Evolutionary conservation across 2,113 vertebrate species (phyloP), one percentile per base, ranked within the genome.

Genomic region (Panthera uncia): DNA sequence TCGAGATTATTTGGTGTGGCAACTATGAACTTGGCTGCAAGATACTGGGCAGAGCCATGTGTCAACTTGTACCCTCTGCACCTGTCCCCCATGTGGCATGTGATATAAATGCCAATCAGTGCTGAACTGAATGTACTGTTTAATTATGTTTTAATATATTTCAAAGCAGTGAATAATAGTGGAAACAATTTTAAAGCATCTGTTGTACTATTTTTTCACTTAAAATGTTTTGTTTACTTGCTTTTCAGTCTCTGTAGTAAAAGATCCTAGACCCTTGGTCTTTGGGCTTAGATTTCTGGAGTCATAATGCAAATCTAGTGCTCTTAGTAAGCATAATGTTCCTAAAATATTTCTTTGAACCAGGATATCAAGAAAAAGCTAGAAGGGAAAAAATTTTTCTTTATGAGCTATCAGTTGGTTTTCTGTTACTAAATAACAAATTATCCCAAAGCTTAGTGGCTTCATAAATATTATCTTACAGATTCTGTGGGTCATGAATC

Each of bases 41-140:
- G 36, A 52, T 52, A 1, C 21, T 5, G 5, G 31, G 1, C 21
- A 10, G 63, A 55, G 7, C 13, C 10, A 0, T 5, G 1, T 1
- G 18, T 4, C 19, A 1, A 10, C 55, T 48, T 13, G 11, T 31
- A n/a, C 13, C 52, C 4, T 88, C 52, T 8, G 31, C 2, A 19
- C 65, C 73, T 16, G 21, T 9, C 15, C 81, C 4, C 3, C 15
- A n/a, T 7, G 31, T 23, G 23, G 29, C 25, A 3, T 1, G 12
- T 4, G 48, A 29, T 38, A 19, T 1, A 27, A 21, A 0, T 7
- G 21, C 38, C 23, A 7, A 6, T 19, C 5, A 5, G n/a, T 25
- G 41, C 38, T 33, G 23, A 31, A 55, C 18, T 36, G 41, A 41
- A 27, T 65, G 2, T 29, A 10, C 29, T 16, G 45, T 41, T 71